Base-by-base conservation (phyloP, 2,888 invertebrate genomes). In the Sarcophaga subvicina region DNA sequence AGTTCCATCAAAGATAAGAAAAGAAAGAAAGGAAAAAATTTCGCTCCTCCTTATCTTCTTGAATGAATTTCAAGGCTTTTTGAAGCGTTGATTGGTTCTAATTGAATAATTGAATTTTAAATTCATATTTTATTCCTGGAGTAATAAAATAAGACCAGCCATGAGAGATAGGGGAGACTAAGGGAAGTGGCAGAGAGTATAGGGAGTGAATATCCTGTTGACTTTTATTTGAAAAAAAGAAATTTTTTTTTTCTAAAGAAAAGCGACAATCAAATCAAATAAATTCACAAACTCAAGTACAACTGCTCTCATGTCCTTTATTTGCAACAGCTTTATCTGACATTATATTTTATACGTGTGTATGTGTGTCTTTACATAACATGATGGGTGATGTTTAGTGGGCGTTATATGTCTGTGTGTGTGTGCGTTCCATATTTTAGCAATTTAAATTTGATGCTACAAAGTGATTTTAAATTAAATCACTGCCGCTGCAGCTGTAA, bases 91-190 rank as follows among this genome's bases (percentile, higher is more conserved):
- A 22, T 27, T 60, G 73, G 64, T 54, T 70, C 66, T 87, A 83
- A 87, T 83, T 81, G 81, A 75, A 81, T 81, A 78, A 87, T 84
- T 84, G 66, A 84, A 87, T 84, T 87, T 78, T 25, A 72, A 81
- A 78, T 76, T 76, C 75, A 67, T 81, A 71, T 84, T 79, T 14
- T 77, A 71, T 47, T 20, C n/a, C 17, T 12, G 10, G n/a, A 54
- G 10, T 14, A 80, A 6, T 60, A 69, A 37, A 54, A 14, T 54
- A 14, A 17, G 17, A 3, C 11, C 49, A 47, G 20, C 62, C 45
- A 54, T 1, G 14, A 49, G 0, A 49, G 14, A 14, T 14, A 14
- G 14, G 37, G 27, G 17, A 75, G 25, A 17, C 14, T 14, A 14
- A 49, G 37, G 37, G 6, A 1, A 37, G 1, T 5, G 6, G 37